Evolutionary conservation across 2,888 invertebrate species (phyloP).

Genomic region (Agriopis leucophaearia): DNA sequence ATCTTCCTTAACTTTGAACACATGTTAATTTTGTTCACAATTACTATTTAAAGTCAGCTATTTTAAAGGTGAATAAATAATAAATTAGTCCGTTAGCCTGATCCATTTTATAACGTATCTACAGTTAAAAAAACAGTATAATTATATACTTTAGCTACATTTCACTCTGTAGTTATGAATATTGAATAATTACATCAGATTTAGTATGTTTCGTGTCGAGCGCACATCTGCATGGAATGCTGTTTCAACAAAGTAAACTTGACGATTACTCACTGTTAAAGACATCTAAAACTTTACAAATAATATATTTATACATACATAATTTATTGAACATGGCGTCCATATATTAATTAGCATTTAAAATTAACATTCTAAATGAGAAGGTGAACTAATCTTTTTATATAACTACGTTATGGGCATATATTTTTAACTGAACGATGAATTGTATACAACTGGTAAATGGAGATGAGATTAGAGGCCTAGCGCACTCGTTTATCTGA

Average conservation of each 20-base stretch:
- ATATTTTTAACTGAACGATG: slow-evolving; percentile 67
- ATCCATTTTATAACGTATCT: not conserved
- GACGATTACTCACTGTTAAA: slow-evolving; percentile 39
- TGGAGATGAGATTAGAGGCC: not conserved
- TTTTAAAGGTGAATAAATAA: no score
- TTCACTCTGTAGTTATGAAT: slow-evolving; percentile 20
- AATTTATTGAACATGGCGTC: slow-evolving; percentile 65
- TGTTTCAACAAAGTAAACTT: slow-evolving; percentile 35
- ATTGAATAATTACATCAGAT: slow-evolving; percentile 8
- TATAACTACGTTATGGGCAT: slow-evolving; percentile 61
- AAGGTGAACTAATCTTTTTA: slow-evolving; percentile 66
- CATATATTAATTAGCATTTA: slow-evolving; percentile 66
- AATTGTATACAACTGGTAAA: slow-evolving; percentile 44
- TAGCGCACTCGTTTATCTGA: not conserved
- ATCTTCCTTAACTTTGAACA: no score
- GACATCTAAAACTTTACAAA: slow-evolving; percentile 48
- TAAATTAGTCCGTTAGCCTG: not conserved
- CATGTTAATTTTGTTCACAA: no score
- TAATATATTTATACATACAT: slow-evolving; percentile 51
- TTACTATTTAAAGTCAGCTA: no score
- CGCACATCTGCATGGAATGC: slow-evolving; percentile 44
- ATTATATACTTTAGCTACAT: slow-evolving; percentile 12
- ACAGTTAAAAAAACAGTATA: slow-evolving; percentile 6
- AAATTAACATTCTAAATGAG: slow-evolving; percentile 69
- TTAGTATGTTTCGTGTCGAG: not conserved